Conservation (phyloP, 2,888 invertebrate species). For the Ditula angustiorana region DNA sequence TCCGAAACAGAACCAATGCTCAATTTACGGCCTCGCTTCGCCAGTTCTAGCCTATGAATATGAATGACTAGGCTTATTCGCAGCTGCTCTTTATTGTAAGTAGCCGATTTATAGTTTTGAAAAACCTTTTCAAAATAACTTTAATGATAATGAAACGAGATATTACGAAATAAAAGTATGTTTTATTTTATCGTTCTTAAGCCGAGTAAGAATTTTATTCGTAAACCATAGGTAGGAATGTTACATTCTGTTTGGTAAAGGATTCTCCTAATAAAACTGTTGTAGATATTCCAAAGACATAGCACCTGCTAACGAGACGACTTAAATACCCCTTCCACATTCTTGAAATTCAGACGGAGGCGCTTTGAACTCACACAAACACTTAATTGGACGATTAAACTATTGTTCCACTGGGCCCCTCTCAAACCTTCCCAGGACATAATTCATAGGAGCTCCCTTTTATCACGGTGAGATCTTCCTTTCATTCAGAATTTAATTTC, state of each 20-base stretch:
- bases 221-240: neutral
- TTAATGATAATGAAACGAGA: conserved; percentile 7
- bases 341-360: conserved; percentile 55
- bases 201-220: neutral
- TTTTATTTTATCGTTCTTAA: neutral
- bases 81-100: conserved; percentile 39
- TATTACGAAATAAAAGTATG: neutral
- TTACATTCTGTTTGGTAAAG: neutral
- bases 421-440: conserved; percentile 70
- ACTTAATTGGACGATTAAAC: conserved; percentile 84
- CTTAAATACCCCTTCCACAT: conserved; percentile 51
- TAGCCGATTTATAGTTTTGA: conserved; percentile 36
- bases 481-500: conserved; percentile 84
- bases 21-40: conserved; percentile 63
- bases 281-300: neutral
- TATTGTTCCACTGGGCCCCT: conserved; percentile 76
- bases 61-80: conserved; percentile 52
- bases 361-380: conserved; percentile 70
- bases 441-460: conserved; percentile 80
- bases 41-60: conserved; percentile 58
- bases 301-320: conserved; percentile 29
- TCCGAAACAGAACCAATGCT: conserved; percentile 61
- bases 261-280: neutral
- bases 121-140: conserved; percentile 32
- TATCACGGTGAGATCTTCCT: conserved; percentile 75